Evolutionary conservation across 2,797 vertebrate species (phyloP).

Genomic region (Peromyscus attwateri): DNA sequence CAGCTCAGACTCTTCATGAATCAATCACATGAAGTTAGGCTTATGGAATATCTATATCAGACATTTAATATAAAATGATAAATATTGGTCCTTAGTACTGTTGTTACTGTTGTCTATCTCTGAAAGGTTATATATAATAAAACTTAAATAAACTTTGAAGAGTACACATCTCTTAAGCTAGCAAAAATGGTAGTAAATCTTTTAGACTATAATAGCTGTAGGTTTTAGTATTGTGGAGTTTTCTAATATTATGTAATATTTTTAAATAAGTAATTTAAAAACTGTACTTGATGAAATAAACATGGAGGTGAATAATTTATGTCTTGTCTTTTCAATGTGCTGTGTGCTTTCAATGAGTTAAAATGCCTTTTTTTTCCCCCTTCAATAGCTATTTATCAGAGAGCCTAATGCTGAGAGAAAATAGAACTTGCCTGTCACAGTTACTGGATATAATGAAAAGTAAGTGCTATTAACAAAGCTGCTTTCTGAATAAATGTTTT

Average conservation of each 20-base stretch:
- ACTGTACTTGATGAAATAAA: constrained; percentile 21
- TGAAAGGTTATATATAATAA: background rate
- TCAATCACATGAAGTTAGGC: constrained; percentile 26
- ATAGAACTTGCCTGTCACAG: constrained; percentile 90
- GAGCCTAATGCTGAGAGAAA: constrained; percentile 92
- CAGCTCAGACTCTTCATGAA: constrained; percentile 13
- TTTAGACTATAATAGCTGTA: background rate
- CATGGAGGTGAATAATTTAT: constrained; percentile 50
- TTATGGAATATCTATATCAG: background rate
- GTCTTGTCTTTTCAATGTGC: constrained; percentile 32
- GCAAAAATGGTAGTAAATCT: constrained; percentile 25
- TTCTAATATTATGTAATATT: constrained; percentile 41
- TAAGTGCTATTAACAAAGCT: constrained; percentile 88
- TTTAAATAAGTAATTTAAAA: constrained; percentile 43
- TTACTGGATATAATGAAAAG: constrained; percentile 96
- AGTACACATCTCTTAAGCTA: constrained; percentile 44
- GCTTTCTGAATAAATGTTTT: constrained; percentile 52
- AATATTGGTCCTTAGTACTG: background rate
- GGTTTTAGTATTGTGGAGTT: constrained; percentile 11
- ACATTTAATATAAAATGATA: background rate
- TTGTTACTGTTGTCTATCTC: background rate
- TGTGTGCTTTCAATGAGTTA: constrained; percentile 27
- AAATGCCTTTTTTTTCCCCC: constrained; percentile 40
- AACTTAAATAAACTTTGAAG: constrained; percentile 22
- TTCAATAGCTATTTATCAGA: constrained; percentile 94